phyloP scores from a whole-genome alignment of 2,888 invertebrate species.

The Teleogryllus oceanicus region DNA sequence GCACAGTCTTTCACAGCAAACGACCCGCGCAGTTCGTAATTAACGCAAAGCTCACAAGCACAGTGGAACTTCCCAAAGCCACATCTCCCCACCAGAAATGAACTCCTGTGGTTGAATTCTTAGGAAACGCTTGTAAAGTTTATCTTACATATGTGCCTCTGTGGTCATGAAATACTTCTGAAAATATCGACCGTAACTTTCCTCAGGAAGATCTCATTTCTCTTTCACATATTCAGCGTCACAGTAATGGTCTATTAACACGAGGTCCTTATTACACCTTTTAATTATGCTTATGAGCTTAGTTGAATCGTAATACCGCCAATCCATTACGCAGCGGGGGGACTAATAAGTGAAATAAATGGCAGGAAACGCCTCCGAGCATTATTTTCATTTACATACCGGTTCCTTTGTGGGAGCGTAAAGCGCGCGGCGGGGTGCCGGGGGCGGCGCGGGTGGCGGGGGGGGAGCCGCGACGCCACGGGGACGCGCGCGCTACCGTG shows the following conservation, averaged over 20 bases:
- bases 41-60: no score
- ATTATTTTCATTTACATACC: slow-evolving; percentile 9
- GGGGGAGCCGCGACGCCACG: not conserved
- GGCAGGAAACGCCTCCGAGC: not conserved
- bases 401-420: not conserved
- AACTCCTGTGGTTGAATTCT: no score
- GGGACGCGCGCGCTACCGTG: not conserved
- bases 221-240: not conserved
- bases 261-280: slow-evolving; percentile 11
- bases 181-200: no score
- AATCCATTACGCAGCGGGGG: not conserved
- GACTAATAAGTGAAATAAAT: slow-evolving; percentile 7
- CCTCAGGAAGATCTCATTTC: no score
- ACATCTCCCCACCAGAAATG: no score
- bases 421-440: not conserved
- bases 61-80: no score
- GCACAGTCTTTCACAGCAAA: no score
- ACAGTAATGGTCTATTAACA: not conserved
- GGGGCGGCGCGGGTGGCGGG: not conserved
- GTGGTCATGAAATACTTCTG: no score
- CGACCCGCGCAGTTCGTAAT: no score
- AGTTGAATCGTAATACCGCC: not conserved
- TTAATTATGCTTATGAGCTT: slow-evolving; percentile 5
- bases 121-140: no score
- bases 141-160: no score